phyloP scores from a whole-genome alignment of 2,888 invertebrate species.

The Acleris emargana region DNA sequence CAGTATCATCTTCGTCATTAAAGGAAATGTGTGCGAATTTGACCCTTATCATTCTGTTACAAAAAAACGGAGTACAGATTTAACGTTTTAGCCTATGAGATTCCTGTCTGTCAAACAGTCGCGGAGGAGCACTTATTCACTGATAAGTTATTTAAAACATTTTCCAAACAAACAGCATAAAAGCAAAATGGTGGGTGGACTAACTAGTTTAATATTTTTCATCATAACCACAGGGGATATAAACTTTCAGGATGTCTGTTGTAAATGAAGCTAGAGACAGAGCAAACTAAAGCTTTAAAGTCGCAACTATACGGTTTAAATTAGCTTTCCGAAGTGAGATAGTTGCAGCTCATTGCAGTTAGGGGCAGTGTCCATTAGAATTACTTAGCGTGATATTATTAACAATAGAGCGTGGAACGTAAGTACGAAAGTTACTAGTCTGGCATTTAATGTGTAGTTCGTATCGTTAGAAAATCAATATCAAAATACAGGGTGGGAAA shows the following conservation, averaged over 20 bases:
- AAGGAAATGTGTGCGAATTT: too few relatives aligned
- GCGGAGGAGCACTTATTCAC: neutral
- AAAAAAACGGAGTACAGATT: too few relatives aligned
- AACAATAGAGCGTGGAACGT: neutral
- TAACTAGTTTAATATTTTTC: neutral
- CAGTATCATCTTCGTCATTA: too few relatives aligned
- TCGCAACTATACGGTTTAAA: neutral
- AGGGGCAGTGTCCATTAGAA: neutral
- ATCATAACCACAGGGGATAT: neutral
- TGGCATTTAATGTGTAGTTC: too few relatives aligned
- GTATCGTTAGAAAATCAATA: too few relatives aligned
- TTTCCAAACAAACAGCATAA: neutral
- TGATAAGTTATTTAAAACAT: neutral
- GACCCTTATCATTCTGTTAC: too few relatives aligned
- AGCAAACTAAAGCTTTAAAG: neutral
- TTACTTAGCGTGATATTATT: neutral
- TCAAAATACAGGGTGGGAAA: too few relatives aligned
- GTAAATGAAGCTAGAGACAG: neutral
- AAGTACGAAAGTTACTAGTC: neutral
- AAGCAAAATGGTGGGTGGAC: neutral
- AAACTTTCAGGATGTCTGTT: neutral
- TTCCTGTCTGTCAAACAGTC: too few relatives aligned
- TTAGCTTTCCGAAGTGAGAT: neutral
- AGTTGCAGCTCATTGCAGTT: neutral
- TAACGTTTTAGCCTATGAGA: too few relatives aligned